Base-by-base conservation (phyloP, 2,888 invertebrate species). In the Coenonympha arcania region DNA sequence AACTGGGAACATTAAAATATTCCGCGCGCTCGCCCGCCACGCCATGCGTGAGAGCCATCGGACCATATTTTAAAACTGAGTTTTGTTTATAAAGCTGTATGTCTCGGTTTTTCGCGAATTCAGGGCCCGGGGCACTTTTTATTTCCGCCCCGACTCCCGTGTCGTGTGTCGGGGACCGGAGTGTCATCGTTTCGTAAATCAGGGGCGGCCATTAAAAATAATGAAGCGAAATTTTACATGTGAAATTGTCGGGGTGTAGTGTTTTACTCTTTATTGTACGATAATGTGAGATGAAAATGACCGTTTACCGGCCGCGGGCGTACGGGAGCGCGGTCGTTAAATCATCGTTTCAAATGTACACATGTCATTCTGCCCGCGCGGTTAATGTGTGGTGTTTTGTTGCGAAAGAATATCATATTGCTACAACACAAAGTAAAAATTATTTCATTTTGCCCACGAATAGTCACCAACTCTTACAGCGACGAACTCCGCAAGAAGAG, bases 1-100 rank as follows among this genome's bases (percentile, higher is more conserved):
- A 48, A 55, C 58, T 52, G 50, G 56, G 66, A 66, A 77, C 77
- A 81, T 84, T 82, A 81, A 81, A 83, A 78, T 66, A 70, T 80
- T 79, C 76, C 80, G 65, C 76, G 69, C 76, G 73, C 74, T 73
- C 73, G 73, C 64, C 44, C 63, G 60, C 66, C 51, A 55, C 65
- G 50, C 69, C 76, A 74, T 71, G 79, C 81, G 71, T 73, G 64
- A 59, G 52, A 63, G 50, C 56, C 74, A 71, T 64, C 72, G 71
- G 75, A 73, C 77, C 77, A 69, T 76, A 68, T 73, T 79, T 73
- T 72, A 61, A 73, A 73, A 73, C 69, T 66, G 63, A 69, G 68
- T 76, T 79, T 76, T 77, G 75, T 76, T 74, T 69, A 68, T 60
- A 66, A 71, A 74, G 70, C 69, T 64, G 63, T 69, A 66, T 64